Base-by-base conservation (phyloP, 2,797 vertebrate genomes). In the Anguilla megastoma region DNA sequence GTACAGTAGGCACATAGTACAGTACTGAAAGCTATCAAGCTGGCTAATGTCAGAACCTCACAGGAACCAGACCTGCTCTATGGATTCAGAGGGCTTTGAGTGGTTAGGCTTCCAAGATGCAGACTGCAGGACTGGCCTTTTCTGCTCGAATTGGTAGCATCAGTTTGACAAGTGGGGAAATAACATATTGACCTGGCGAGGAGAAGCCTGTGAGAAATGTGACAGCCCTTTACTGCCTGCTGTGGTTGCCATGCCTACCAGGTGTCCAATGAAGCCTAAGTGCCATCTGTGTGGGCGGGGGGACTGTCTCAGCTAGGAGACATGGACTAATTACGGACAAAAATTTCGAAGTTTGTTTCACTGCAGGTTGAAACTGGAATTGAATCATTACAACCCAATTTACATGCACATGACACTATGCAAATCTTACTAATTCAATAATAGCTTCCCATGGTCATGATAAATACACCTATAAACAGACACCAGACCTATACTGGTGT, bases 261-360 rank as follows among this genome's bases (percentile, higher is more conserved):
- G 74, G 74, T 76, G 36, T 0, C 30, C 12, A 36, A 2, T 76
- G 74, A 76, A 16, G 74, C 16, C 33, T 41, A 33, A 41, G 33
- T 41, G 33, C 74, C 74, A 76, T 76, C 33, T 76, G 74, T 76
- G 74, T 76, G 74, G 74, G 74, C 74, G 33, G 74, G 69, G 74
- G 74, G 14, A 76, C 74, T 18, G 33, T 33, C 74, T 76, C 10
- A 14, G 16, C 74, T 76, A 12, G 74, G 36, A 41, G 74, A 3
- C 41, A 3, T 76, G 74, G 41, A 76, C 14, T 76, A 76, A 41
- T 76, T 76, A 36, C 3, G 4, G 36, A 76, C 18, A 76, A 21
- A 33, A 76, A 76, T 76, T 41, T 41, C 0, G 3, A 41, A 4
- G 74, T 36, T 71, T 71, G 27, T 66, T 66, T 27, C 21, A 71